A percentile compares a stretch with the other conserved stretches of the same genome.
Evolutionary conservation across 2,888 invertebrate species (phyloP).

Genomic region (Scaptomyza parva): DNA sequence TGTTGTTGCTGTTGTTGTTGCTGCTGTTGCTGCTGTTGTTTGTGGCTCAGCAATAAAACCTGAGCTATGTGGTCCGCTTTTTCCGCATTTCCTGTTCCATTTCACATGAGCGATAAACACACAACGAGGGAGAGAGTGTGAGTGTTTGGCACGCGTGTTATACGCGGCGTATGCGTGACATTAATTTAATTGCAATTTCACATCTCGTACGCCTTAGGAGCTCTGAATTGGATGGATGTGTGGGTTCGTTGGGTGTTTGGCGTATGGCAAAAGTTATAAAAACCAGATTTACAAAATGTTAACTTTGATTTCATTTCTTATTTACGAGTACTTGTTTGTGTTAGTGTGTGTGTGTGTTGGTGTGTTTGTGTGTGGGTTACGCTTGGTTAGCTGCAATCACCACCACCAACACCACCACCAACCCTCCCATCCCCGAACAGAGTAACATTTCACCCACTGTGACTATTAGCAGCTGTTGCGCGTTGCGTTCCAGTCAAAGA

Average conservation of each 20-base stretch:
- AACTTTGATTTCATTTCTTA: slow-evolving; percentile 81
- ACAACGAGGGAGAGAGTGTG: not conserved
- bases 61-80: slow-evolving; percentile 65
- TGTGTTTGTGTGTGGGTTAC: slow-evolving; percentile 45
- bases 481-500: not conserved
- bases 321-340: slow-evolving; percentile 67
- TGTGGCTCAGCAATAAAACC: slow-evolving; percentile 74
- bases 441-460: slow-evolving; percentile 4
- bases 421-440: not conserved
- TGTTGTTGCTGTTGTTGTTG: slow-evolving; percentile 44
- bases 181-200: slow-evolving; percentile 80
- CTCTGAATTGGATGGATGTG: slow-evolving; percentile 12
- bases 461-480: slow-evolving; percentile 63
- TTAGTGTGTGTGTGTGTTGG: slow-evolving; percentile 42
- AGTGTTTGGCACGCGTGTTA: slow-evolving; percentile 37
- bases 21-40: slow-evolving; percentile 59
- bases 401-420: not conserved
- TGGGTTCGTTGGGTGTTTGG: too few relatives aligned
- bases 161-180: slow-evolving; percentile 79
- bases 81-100: slow-evolving; percentile 62
- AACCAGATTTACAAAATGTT: slow-evolving; percentile 81
- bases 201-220: slow-evolving; percentile 48
- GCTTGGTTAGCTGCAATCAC: slow-evolving; percentile 44
- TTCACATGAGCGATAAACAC: slow-evolving; percentile 22
- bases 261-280: slow-evolving; percentile 68